phyloP scores from a whole-genome alignment of 2,888 invertebrate genomes.

The Calliphora vomitoria region DNA sequence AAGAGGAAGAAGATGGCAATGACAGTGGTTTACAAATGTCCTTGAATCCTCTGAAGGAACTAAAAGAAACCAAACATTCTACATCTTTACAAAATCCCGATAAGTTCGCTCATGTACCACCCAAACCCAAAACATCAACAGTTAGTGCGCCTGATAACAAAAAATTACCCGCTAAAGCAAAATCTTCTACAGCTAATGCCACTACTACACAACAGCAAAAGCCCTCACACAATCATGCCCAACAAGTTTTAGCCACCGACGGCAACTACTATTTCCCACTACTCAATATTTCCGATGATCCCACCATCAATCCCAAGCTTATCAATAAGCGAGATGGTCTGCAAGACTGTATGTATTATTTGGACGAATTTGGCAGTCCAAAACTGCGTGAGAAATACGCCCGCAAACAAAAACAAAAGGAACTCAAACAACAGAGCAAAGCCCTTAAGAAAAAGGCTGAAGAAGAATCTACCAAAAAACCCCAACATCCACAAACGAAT shows the following conservation, averaged over 20 bases:
- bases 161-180: slow-evolving; percentile 65
- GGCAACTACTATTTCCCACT: slow-evolving; percentile 81
- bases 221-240: slow-evolving; percentile 1
- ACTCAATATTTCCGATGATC: slow-evolving; percentile 81
- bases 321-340: slow-evolving; percentile 84
- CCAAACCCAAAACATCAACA: slow-evolving; percentile 37
- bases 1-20: slow-evolving; percentile 65
- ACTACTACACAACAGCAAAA: slow-evolving; percentile 59
- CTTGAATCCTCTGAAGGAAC: slow-evolving; percentile 48
- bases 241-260: slow-evolving; percentile 79
- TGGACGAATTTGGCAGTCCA: slow-evolving; percentile 84
- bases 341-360: slow-evolving; percentile 84
- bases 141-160: slow-evolving; percentile 64
- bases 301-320: slow-evolving; percentile 82
- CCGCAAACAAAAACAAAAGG: slow-evolving; percentile 81
- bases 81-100: slow-evolving; percentile 38
- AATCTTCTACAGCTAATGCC: slow-evolving; percentile 73
- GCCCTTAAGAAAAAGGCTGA: slow-evolving; percentile 77
- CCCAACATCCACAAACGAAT: slow-evolving; percentile 23
- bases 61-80: slow-evolving; percentile 52
- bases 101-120: neutral
- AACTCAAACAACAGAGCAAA: slow-evolving; percentile 79
- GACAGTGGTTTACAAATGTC: slow-evolving; percentile 69
- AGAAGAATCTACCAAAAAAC: slow-evolving; percentile 57
- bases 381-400: slow-evolving; percentile 83